Evolutionary conservation across 2,888 invertebrate species (phyloP), one percentile per base, ranked within the genome.

Genomic region (Macaria notata): DNA sequence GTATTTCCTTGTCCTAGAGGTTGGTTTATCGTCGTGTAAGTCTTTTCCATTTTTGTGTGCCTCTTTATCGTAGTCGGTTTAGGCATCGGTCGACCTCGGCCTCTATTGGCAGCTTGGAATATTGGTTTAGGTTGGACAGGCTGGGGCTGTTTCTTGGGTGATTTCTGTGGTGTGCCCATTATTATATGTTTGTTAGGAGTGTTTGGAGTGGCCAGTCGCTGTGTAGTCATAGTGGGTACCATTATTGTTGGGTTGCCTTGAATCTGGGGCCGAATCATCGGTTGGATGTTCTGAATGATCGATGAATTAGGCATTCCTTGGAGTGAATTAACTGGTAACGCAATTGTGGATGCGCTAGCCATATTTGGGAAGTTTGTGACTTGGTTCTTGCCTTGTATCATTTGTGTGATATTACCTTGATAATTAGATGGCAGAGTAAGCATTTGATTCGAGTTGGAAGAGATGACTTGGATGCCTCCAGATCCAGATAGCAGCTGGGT

Each of bases 361-460:
- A 92, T 88, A 59, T 90, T 91, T 9, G 92, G 89, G 56, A 92
- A 92, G 72, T 84, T 87, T 0, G 86, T 67, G 9, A 89, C 81
- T 70, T 91, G 92, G 69, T 77, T 86, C 72, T 92, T 92, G n/a
- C 83, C 82, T 63, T 91, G 92, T 31, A 91, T 79, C 77, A 91
- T 82, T 41, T 82, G 73, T 3, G 83, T 72, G 44, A 89, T 77
- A 62, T 82, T 81, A 46, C 83, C 84, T 64, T 82, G 75, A 61
- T 89, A 88, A 67, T 88, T 86, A 42, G 86, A 81, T 47, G 92
- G 91, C 71, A 92, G 84, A 19, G 92, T 88, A 56, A 92, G 64
- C 31, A 92, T 83, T 75, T 92, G 92, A 67, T 92, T 92, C 0
- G 92, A 88, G 71, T 92, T 92, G 1, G 92, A 92, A n/a, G 92